Conservation (phyloP, 2,113 vertebrate species). For the Synchiropus splendidus region DNA sequence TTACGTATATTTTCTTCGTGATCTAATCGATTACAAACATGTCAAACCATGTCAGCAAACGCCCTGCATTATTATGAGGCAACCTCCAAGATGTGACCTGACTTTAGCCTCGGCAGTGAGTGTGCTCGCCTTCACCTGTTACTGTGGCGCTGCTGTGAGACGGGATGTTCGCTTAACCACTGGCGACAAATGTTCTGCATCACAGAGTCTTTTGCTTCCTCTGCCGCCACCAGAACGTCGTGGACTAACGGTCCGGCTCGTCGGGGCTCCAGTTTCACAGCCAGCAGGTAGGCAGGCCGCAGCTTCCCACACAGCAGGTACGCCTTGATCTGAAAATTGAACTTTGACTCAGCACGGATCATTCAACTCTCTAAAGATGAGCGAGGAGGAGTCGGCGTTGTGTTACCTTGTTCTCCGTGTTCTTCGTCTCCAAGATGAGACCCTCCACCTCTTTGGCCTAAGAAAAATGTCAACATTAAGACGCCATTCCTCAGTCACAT, state of each 20-base stretch:
- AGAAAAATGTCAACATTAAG: constrained; percentile 5
- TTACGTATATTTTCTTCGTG: no score
- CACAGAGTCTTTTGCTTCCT: constrained; percentile 71
- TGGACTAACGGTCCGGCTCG: constrained; percentile 78
- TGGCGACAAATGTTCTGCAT: constrained; percentile 88
- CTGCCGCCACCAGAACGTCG: constrained; percentile 75
- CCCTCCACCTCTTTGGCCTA: constrained; percentile 83
- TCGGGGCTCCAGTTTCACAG: constrained; percentile 79
- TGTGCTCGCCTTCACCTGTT: no score
- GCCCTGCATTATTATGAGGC: no score
- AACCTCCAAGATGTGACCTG: no score
- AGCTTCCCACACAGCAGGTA: constrained; percentile 84
- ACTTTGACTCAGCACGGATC: neutral
- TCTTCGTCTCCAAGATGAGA: constrained; percentile 87
- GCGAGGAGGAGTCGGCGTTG: neutral
- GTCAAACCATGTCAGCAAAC: no score
- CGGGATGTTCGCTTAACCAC: constrained; percentile 82
- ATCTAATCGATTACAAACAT: no score
- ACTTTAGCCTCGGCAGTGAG: no score
- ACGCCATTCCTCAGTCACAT: neutral
- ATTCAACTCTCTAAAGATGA: no score
- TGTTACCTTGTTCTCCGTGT: constrained; percentile 83
- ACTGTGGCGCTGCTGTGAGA: constrained; percentile 35
- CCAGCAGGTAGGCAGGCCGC: constrained; percentile 85
- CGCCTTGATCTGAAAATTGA: constrained; percentile 75